These are phyloP conservation scores for Bombyx mandarina DNA, from an alignment of 1,140 invertebrate species.

Conservation along the genomic window DNA sequence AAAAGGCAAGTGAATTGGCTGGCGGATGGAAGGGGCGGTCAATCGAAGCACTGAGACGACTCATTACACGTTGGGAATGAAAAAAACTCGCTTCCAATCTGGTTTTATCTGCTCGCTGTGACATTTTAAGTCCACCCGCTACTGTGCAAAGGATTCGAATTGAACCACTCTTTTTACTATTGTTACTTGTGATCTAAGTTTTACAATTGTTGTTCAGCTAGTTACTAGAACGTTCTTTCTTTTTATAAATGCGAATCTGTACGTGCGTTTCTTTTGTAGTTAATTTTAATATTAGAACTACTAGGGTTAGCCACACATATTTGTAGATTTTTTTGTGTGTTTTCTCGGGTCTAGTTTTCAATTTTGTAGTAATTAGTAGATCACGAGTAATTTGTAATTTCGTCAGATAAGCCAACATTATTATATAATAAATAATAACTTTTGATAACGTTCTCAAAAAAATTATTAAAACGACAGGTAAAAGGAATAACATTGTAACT, in stretches of 20 bases:
- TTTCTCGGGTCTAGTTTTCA: background rate
- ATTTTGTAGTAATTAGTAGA: no score
- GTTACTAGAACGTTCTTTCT: no score
- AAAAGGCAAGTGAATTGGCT: constrained; percentile 51
- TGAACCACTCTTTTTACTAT: background rate
- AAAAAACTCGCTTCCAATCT: constrained; percentile 17
- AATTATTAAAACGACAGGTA: no score
- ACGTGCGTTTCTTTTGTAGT: no score
- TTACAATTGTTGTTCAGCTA: background rate
- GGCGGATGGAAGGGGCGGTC: constrained; percentile 47
- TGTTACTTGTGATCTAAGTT: constrained; percentile 1
- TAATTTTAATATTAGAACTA: background rate
- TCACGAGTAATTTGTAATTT: no score
- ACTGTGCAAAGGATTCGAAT: constrained; percentile 2
- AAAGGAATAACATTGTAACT: no score
- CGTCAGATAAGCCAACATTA: no score
- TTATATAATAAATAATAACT: no score
- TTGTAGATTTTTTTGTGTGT: background rate
- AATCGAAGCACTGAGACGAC: constrained; percentile 57
- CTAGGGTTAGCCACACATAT: background rate
- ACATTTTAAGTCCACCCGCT: constrained; percentile 13
- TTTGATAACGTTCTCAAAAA: no score
- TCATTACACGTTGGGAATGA: constrained; percentile 43
- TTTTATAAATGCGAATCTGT: no score
- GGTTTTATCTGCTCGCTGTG: constrained; percentile 19